phyloP scores from a whole-genome alignment of 2,888 invertebrate genomes.

The Drosophila fungiperda region DNA sequence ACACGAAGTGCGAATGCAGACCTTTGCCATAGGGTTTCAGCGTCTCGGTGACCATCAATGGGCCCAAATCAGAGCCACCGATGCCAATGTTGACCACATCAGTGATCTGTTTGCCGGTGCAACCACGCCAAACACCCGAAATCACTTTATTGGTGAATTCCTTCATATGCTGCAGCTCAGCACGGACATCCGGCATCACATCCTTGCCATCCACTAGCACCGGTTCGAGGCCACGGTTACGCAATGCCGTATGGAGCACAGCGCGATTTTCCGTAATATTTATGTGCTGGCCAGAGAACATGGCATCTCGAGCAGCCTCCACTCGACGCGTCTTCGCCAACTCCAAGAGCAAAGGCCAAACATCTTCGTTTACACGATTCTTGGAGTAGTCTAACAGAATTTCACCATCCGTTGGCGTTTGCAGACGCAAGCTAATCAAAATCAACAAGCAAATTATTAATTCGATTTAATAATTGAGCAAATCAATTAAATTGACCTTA shows the following conservation, averaged over 20 bases:
- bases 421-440: constrained; percentile 88
- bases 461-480: constrained; percentile 24
- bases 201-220: constrained; percentile 94
- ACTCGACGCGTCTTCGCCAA: constrained; percentile 94
- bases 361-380: constrained; percentile 94
- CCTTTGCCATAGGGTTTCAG: constrained; percentile 95
- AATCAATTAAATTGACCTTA: constrained; percentile 61
- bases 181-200: constrained; percentile 96
- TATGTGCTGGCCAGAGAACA: constrained; percentile 97
- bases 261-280: constrained; percentile 99
- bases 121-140: constrained; percentile 90
- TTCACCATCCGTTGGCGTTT: constrained; percentile 94
- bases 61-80: constrained; percentile 99
- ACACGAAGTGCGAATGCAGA: constrained; percentile 96
- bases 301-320: constrained; percentile 93
- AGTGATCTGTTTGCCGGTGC: constrained; percentile 96
- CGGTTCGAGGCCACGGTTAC: constrained; percentile 90
- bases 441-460: constrained; percentile 28
- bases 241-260: constrained; percentile 96
- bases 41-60: constrained; percentile 99
- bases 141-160: constrained; percentile 93
- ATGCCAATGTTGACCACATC: constrained; percentile 99
- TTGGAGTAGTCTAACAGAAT: constrained; percentile 98
- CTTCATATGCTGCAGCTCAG: constrained; percentile 97
- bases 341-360: constrained; percentile 90